Evolutionary conservation across 1,140 invertebrate species (phyloP).

Genomic region (Diploscapter pachys): DNA sequence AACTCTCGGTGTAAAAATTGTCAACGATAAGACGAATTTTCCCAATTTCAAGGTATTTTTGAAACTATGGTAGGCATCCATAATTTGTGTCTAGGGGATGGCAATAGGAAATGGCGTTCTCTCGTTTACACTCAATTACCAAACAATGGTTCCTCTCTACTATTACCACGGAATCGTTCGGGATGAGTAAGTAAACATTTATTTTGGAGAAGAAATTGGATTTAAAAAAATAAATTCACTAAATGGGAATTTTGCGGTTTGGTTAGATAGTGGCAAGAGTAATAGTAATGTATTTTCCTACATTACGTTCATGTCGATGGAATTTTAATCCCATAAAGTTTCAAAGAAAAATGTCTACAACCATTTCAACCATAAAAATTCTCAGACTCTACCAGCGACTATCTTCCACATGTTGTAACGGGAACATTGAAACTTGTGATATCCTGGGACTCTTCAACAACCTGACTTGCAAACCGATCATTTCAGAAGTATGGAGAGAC

Average conservation of each 20-base stretch:
- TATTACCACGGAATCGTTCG: conserved; percentile 32
- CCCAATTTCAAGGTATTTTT: conserved; percentile 28
- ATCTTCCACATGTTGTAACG: conserved; percentile 19
- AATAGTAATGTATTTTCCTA: no score
- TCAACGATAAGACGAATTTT: conserved; percentile 39
- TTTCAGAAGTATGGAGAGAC: background rate
- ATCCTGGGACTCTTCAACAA: conserved; percentile 21
- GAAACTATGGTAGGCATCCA: background rate
- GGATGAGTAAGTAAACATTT: conserved; percentile 13
- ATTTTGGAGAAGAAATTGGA: no score
- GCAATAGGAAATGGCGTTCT: conserved; percentile 40
- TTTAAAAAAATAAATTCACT: no score
- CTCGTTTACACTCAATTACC: conserved; percentile 23
- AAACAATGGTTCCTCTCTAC: conserved; percentile 25
- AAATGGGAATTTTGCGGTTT: no score
- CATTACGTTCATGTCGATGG: no score
- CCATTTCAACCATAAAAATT: background rate
- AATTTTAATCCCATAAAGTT: no score
- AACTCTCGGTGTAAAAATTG: conserved; percentile 61
- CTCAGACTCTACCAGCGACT: conserved; percentile 19
- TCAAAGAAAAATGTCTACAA: background rate
- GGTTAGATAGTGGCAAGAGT: no score
- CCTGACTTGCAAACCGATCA: conserved; percentile 2
- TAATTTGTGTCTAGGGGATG: conserved; percentile 3
- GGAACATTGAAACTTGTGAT: conserved; percentile 29